These are phyloP conservation scores for Nothobranchius furzeri DNA, from an alignment of 2,113 vertebrate genomes.

Conservation along the genomic window DNA sequence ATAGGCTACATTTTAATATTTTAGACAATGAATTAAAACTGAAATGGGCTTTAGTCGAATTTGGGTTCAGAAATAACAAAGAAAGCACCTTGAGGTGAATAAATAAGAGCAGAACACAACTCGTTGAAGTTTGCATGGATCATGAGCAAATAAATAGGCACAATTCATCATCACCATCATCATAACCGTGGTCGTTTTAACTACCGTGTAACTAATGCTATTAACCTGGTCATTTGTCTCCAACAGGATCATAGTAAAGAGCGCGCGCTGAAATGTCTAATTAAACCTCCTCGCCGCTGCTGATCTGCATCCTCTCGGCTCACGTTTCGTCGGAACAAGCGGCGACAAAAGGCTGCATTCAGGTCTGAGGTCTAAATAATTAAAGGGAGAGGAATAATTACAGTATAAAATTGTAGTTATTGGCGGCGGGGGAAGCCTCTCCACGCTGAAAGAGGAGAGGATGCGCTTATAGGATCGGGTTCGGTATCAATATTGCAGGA, in stretches of 20 bases:
- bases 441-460: constrained; percentile 76
- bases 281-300: constrained; percentile 68
- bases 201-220: too few species aligned
- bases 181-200: too few species aligned
- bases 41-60: too few species aligned
- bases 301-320: constrained; percentile 68
- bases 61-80: too few species aligned
- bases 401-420: constrained; percentile 89
- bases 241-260: constrained; percentile 58
- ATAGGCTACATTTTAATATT: too few species aligned
- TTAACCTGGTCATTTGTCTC: constrained; percentile 45
- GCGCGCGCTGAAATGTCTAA: constrained; percentile 74
- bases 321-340: constrained; percentile 74
- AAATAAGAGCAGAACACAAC: too few species aligned
- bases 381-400: constrained; percentile 92
- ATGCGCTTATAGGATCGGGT: constrained; percentile 69
- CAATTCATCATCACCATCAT: too few species aligned
- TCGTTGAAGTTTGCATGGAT: too few species aligned
- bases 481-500: constrained; percentile 80
- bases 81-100: too few species aligned
- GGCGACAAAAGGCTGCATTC: constrained; percentile 76
- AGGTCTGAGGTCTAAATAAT: constrained; percentile 85
- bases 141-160: too few species aligned
- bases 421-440: constrained; percentile 68
- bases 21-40: too few species aligned